Evolutionary conservation across 2,113 vertebrate genomes (phyloP), one percentile per base, ranked within the genome.

Genomic region (Plecotus auritus): DNA sequence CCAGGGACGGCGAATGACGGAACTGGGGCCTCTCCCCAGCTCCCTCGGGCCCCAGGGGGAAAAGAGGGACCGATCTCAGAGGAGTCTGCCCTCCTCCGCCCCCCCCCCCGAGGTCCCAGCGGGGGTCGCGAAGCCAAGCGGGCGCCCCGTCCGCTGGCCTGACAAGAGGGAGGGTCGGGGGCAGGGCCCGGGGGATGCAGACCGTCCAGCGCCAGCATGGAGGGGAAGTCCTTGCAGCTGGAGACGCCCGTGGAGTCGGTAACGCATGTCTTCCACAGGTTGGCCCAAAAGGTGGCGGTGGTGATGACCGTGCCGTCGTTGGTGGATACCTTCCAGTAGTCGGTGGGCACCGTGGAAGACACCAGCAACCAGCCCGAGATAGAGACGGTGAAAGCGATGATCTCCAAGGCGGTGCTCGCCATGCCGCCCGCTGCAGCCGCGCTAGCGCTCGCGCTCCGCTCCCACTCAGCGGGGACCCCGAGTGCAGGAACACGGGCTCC

Each of bases 191-290:
- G 96, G 91, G 96, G 93, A 92, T 90, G 97, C 99, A 97, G 98
- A 99, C 99, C 99, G 97, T 99, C 99, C 98, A 99, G 98, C 8
- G 99, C 99, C 98, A 99, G 98, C 99, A 99, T 98, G 26, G 99
- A 99, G 66, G 99, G 98, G 97, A 99, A 99, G 95, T 99, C 99
- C 98, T 99, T 99, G 98, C 99, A 99, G 99, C 99, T 99, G 98
- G 99, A 99, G 66, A 99, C 98, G 35, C 99, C 99, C 1, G 99
- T 99, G 87, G 99, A 99, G 98, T 99, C 99, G 23, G 99, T 99
- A 56, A 99, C 99, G 96, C 99, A 99, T 0, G 98, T 98, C 97
- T 99, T 99, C 99, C 99, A 99, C 66, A 99, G 98, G 96, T 99
- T 99, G 96, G 99, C 98, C 99, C 99, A 99, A 96, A 97, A 99